Evolutionary conservation across 1,140 invertebrate genomes (phyloP).

Genomic region (Drosophila teissieri): DNA sequence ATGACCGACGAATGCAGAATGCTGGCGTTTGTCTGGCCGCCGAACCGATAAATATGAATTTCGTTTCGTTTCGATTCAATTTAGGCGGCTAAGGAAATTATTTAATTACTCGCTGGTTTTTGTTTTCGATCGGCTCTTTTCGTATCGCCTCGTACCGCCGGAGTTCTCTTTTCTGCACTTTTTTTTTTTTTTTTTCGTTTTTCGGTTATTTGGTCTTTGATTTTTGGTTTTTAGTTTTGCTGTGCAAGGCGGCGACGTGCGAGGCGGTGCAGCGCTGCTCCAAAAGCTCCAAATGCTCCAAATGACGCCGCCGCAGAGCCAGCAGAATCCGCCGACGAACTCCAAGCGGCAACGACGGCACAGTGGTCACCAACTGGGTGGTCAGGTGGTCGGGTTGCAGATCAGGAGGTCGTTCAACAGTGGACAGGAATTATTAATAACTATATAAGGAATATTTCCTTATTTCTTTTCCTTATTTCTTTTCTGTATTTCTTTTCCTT

Average conservation of each 20-base stretch:
- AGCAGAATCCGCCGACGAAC: constrained; percentile 17
- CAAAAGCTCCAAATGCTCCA: background rate
- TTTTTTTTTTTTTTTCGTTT: constrained; percentile 7
- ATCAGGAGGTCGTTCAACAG: too few species aligned
- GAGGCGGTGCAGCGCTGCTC: constrained; percentile 29
- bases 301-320: constrained; percentile 12
- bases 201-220: too few species aligned
- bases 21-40: constrained; percentile 60
- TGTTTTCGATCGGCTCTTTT: constrained; percentile 22
- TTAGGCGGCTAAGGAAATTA: constrained; percentile 72
- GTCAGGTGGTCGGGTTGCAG: background rate
- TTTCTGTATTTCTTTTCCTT: too few species aligned
- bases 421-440: too few species aligned
- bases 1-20: constrained; percentile 61
- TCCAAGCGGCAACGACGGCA: background rate
- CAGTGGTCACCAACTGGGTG: background rate
- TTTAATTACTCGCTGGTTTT: constrained; percentile 68
- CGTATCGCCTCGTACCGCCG: background rate
- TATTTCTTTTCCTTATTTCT: too few species aligned
- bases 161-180: constrained; percentile 15
- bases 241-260: constrained; percentile 16
- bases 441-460: too few species aligned
- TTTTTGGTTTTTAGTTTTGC: background rate
- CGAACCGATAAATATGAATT: constrained; percentile 73
- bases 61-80: constrained; percentile 60